Base-by-base conservation (phyloP, 2,113 vertebrate genomes). In the Strigops habroptila region DNA sequence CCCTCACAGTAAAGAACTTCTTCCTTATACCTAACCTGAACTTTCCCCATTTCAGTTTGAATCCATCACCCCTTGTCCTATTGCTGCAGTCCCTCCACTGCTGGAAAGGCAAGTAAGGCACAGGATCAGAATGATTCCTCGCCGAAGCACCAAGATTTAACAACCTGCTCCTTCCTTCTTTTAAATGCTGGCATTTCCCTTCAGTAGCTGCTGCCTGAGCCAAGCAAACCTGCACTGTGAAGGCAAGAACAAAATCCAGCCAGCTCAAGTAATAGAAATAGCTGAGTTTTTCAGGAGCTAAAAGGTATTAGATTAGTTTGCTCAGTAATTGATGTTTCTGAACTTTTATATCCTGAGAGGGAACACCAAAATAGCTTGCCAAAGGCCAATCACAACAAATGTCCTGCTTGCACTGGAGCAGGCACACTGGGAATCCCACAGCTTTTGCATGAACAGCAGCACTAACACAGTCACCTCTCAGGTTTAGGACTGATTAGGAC, bases 391-490 rank as follows among this genome's bases (percentile, higher is more conserved):
- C 19, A 12, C 33, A 49, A 31, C 22, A n/a, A 27, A 80, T 59
- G 76, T 65, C n/a, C 67, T 52, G 21, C 69, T 83, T 33, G 23
- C 22, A 28, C 41, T 1, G 1, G 35, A 30, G 37, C 35, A 55
- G 33, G 19, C 8, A 71, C 63, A 7, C 28, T 82, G 90, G 30
- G 77, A 89, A 79, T 62, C 30, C 63, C 65, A 48, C 22, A 35
- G 33, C 7, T 55, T 49, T 49, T 48, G 18, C 60, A 2, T 5
- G 13, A 59, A 24, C 63, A 23, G 9, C 69, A 64, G 24, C 75
- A 53, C 30, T 41, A 49, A 74, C 0, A 0, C 52, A 69, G 6
- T 2, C 1, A 1, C 62, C n/a, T 69, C 55, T 78, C 25, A 18
- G 4, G 9, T 89, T n/a, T 63, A 59, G 60, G 41, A 37, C 21